Base-by-base conservation (phyloP, 2,113 vertebrate genomes). In the Oxygymnocypris stewartii region DNA sequence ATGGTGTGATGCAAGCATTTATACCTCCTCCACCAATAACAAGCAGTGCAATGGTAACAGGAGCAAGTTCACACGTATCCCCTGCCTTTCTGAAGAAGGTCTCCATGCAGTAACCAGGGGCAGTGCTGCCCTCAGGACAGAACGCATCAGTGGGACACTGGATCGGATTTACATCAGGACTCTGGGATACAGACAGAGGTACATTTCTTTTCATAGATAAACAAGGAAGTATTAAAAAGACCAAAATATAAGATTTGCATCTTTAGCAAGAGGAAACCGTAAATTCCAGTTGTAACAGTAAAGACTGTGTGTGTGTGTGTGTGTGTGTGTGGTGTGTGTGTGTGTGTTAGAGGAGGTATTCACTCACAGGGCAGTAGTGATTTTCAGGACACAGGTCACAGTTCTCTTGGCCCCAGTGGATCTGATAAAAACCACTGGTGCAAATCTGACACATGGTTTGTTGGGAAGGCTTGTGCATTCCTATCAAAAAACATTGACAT, bases 341-440 rank as follows among this genome's bases (percentile, higher is more conserved):
- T n/a, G n/a, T n/a, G n/a, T n/a, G n/a, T 74, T 20, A 14, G 14
- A 73, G 47, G 49, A 47, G 75, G 13, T 61, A 47, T 75, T 61
- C 7, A 40, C 96, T 96, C 92, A 97, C 97, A 3, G 97, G 96
- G 84, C 97, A 97, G 94, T 97, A 97, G 92, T 97, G 93, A 57
- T 94, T 93, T 84, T 96, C 94, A 28, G 96, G 97, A 86, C 97
- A 97, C 14, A 93, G 69, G 10, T 96, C 91, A 84, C 97, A 97
- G 88, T 78, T 93, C 73, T 96, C 95, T 87, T 93, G 92, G 61
- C 96, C 96, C 93, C 81, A 76, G 87, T 88, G 92, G 65, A 95
- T 87, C 69, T 97, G 97, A 91, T 92, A 97, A 86, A 92, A 95
- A 67, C 97, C 97, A 76, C 90, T 92, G 86, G 84, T 84, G 76